phyloP scores from a whole-genome alignment of 2,797 vertebrate genomes.

The Somateria mollissima region DNA sequence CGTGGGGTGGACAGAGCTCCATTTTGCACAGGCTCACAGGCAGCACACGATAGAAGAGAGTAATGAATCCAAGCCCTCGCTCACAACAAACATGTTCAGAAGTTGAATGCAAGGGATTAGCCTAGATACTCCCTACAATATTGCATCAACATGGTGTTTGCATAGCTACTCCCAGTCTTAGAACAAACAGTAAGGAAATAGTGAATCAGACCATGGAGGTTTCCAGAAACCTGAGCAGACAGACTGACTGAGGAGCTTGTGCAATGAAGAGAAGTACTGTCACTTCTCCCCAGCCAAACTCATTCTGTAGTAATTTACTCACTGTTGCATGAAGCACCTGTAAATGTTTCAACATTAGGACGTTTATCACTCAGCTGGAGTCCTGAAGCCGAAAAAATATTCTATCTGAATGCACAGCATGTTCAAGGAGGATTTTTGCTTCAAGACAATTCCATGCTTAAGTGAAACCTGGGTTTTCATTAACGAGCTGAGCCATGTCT shows the following conservation, averaged over 20 bases:
- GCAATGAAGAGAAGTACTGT: conserved; percentile 52
- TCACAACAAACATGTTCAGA: conserved; percentile 30
- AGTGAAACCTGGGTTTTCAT: background rate
- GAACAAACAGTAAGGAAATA: conserved; percentile 66
- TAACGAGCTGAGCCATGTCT: background rate
- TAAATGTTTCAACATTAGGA: conserved; percentile 27
- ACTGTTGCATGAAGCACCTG: conserved; percentile 36
- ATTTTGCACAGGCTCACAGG: background rate
- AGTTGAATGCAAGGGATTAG: conserved; percentile 43
- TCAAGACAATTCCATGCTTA: background rate
- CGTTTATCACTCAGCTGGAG: background rate
- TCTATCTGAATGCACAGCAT: background rate
- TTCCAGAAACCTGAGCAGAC: conserved; percentile 64
- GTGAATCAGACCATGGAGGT: conserved; percentile 65
- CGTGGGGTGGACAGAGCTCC: background rate
- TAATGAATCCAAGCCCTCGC: background rate
- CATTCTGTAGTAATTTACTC: conserved; percentile 26
- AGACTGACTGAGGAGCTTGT: conserved; percentile 55
- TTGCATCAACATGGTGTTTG: conserved; percentile 63
- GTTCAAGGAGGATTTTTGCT: background rate
- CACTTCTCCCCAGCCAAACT: conserved; percentile 48
- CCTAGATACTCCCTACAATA: conserved; percentile 61
- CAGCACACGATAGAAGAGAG: background rate
- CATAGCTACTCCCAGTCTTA: conserved; percentile 61
- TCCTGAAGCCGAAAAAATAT: background rate